Evolutionary conservation across 2,113 vertebrate genomes (phyloP).

Genomic region (Blennius ocellaris): DNA sequence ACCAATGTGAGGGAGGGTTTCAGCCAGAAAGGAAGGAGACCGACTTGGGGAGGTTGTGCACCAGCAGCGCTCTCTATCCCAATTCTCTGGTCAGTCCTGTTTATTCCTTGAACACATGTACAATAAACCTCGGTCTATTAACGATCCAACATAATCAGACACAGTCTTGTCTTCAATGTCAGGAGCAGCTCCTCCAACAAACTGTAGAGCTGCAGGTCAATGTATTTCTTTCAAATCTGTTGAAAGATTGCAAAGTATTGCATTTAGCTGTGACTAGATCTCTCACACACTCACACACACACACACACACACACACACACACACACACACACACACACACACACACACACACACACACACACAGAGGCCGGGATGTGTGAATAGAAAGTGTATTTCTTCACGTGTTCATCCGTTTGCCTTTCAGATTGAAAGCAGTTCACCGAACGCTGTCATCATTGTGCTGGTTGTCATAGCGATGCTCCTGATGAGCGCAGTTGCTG

Average conservation of each 20-base stretch:
- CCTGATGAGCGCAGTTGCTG: slow-evolving; percentile 79
- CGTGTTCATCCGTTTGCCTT: neutral
- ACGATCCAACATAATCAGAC: neutral
- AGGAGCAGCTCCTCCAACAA: no score
- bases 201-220: no score
- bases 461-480: slow-evolving; percentile 87
- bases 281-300: no score
- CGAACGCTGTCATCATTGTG: slow-evolving; percentile 84
- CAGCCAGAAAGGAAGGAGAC: slow-evolving; percentile 85
- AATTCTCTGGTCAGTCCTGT: slow-evolving; percentile 73
- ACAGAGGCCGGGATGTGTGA: neutral
- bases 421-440: slow-evolving; percentile 69
- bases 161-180: neutral
- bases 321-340: no score
- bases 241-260: no score
- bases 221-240: no score
- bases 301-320: no score
- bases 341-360: no score
- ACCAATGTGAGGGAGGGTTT: slow-evolving; percentile 88
- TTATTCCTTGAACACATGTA: neutral
- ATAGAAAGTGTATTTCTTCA: slow-evolving; percentile 1
- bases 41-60: slow-evolving; percentile 89
- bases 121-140: neutral
- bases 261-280: no score
- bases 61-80: slow-evolving; percentile 81